Percentiles rank a stretch among this genome's conserved stretches.
Conservation (phyloP, 2,797 vertebrate genomes). For the Sarcophilus harrisii region DNA sequence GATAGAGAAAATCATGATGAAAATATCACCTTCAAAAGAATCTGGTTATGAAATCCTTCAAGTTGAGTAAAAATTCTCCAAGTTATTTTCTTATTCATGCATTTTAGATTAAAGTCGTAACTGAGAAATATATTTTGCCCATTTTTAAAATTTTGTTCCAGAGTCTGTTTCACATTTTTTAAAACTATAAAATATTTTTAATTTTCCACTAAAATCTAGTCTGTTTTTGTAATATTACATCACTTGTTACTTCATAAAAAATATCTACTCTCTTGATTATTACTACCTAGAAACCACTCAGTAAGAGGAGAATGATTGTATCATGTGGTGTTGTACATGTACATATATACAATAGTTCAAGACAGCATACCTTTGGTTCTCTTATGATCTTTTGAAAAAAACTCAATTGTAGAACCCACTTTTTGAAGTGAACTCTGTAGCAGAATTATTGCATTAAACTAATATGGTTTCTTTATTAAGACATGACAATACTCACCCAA, state of each 20-base stretch:
- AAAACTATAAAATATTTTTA: background rate
- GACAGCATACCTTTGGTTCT: background rate
- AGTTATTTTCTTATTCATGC: background rate
- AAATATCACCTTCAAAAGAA: background rate
- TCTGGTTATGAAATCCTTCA: background rate
- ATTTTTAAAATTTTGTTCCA: background rate
- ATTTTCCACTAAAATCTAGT: background rate
- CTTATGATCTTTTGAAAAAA: background rate
- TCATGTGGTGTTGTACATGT: background rate
- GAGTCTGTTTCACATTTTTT: background rate
- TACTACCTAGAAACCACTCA: background rate
- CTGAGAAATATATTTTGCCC: background rate
- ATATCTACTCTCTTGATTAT: background rate
- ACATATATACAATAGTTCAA: background rate
- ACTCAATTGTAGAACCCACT: background rate
- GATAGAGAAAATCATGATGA: background rate
- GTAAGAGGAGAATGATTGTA: accelerated
- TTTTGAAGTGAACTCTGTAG: background rate
- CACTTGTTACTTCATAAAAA: background rate
- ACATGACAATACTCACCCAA: background rate
- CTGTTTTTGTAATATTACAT: background rate
- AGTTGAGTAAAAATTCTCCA: background rate
- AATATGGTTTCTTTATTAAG: background rate
- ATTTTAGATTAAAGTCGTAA: background rate
- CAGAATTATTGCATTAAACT: background rate